A percentile compares a stretch with the other conserved stretches of the same genome.
These are phyloP conservation scores for Charina bottae DNA, from an alignment of 2,113 vertebrate species.

Conservation along the genomic window DNA sequence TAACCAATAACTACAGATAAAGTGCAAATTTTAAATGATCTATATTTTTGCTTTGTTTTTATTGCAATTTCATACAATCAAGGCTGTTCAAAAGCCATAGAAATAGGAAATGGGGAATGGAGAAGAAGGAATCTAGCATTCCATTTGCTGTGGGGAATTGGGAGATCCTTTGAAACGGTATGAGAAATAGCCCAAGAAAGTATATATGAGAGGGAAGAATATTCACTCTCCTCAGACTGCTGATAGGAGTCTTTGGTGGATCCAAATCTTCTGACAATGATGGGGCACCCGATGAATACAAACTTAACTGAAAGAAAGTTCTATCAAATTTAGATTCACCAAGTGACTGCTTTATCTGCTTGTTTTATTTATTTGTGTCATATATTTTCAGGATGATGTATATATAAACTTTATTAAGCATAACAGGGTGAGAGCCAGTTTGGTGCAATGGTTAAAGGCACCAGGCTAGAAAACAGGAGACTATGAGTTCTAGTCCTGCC, in stretches of 20 bases:
- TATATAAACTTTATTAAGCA: too few relatives aligned
- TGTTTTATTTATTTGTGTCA: background rate
- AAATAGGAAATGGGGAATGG: background rate
- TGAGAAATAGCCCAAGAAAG: background rate
- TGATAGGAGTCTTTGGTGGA: background rate
- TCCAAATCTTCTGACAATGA: background rate
- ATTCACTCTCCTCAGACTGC: background rate
- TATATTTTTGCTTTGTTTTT: background rate
- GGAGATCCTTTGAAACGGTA: too few relatives aligned
- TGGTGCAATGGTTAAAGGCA: background rate
- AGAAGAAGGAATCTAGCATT: background rate
- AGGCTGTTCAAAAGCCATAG: background rate
- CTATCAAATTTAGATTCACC: background rate
- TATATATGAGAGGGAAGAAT: background rate
- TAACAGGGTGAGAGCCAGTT: background rate
- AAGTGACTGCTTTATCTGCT: background rate
- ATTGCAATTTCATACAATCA: background rate
- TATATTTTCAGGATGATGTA: too few relatives aligned
- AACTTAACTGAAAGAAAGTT: background rate
- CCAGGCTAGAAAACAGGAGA: background rate
- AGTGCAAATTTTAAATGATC: background rate
- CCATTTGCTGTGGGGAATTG: background rate
- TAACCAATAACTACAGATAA: background rate
- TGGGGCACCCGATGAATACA: too few relatives aligned
- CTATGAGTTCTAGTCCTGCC: background rate